phyloP scores from a whole-genome alignment of 2,113 vertebrate genomes.

The Malurus cyaneus region DNA sequence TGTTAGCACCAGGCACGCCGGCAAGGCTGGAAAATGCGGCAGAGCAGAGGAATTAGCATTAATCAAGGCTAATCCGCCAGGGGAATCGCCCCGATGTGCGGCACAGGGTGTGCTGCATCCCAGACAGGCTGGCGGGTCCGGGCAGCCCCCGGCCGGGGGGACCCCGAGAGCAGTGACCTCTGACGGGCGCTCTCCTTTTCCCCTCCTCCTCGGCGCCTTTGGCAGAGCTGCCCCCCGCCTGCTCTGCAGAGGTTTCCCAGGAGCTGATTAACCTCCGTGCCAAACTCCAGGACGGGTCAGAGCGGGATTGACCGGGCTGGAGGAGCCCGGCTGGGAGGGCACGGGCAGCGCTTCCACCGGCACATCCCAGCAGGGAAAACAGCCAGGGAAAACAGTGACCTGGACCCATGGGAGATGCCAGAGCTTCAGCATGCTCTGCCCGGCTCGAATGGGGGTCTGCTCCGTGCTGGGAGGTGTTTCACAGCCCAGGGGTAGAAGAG shows the following conservation, averaged over 20 bases:
- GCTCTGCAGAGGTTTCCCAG: constrained; percentile 17
- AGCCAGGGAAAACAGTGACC: fast-evolving
- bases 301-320: background rate
- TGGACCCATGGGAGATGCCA: fast-evolving
- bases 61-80: constrained; percentile 7
- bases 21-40: background rate
- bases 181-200: background rate
- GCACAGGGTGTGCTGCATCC: background rate
- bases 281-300: fast-evolving
- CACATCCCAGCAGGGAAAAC: fast-evolving
- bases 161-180: background rate
- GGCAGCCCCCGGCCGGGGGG: background rate
- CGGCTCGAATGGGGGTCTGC: fast-evolving
- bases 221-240: background rate
- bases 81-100: background rate
- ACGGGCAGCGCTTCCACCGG: fast-evolving
- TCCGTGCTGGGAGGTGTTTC: background rate
- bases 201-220: background rate
- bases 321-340: background rate
- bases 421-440: background rate
- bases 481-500: background rate
- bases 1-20: background rate
- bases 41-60: constrained; percentile 25
- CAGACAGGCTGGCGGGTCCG: background rate
- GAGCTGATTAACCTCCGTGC: constrained; percentile 15